These are phyloP conservation scores for Strigamia maritima DNA, from an alignment of 2,888 invertebrate genomes.

Conservation along the genomic window DNA sequence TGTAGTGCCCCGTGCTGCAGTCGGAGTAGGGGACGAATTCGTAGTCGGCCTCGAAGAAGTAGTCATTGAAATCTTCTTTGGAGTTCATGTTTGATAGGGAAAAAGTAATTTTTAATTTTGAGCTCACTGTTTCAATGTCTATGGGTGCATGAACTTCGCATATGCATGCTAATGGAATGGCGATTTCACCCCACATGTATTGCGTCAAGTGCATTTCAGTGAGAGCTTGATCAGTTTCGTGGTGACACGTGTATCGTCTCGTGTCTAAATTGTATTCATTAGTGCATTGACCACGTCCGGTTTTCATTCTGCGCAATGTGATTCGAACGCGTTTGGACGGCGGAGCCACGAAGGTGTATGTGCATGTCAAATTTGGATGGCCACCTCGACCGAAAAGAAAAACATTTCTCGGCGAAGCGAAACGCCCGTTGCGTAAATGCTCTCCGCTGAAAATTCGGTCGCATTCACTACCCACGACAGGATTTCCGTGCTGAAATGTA, in stretches of 20 bases:
- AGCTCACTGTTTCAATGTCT: constrained; percentile 67
- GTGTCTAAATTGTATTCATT: constrained; percentile 68
- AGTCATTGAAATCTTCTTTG: constrained; percentile 73
- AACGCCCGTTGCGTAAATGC: constrained; percentile 56
- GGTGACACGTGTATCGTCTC: constrained; percentile 64
- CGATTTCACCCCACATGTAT: constrained; percentile 57
- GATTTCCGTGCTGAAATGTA: constrained; percentile 46
- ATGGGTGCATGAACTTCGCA: constrained; percentile 60
- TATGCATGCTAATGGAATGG: constrained; percentile 61
- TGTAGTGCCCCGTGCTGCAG: constrained; percentile 65
- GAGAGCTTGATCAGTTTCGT: neutral
- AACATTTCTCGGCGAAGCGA: constrained; percentile 73
- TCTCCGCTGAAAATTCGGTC: constrained; percentile 44
- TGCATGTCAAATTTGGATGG: constrained; percentile 69
- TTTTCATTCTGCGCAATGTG: constrained; percentile 57
- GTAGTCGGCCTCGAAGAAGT: constrained; percentile 74
- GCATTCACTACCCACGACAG: constrained; percentile 42
- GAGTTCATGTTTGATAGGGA: constrained; percentile 74
- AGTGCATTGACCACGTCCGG: constrained; percentile 67
- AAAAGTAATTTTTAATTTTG: constrained; percentile 69
- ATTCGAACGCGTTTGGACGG: constrained; percentile 68
- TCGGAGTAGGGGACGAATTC: constrained; percentile 71
- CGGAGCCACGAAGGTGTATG: constrained; percentile 70
- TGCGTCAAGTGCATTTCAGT: constrained; percentile 44
- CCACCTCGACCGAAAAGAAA: constrained; percentile 81